Conservation (phyloP, 2,113 vertebrate species). For the Callospermophilus lateralis region DNA sequence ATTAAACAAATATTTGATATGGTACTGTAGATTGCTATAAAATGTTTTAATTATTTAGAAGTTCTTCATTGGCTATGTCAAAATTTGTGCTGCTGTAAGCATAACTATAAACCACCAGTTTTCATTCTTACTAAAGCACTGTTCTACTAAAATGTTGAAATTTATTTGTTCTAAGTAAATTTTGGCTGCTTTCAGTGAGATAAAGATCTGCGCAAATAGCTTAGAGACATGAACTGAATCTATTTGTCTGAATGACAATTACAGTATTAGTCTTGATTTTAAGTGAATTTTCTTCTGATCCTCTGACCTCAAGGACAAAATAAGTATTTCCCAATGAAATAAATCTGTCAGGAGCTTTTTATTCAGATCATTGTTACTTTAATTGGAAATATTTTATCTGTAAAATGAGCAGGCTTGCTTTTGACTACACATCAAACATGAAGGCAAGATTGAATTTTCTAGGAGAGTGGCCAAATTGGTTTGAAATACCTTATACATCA, state of each 20-base stretch:
- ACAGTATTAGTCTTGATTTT: slow-evolving; percentile 19
- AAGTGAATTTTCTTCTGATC: slow-evolving; percentile 32
- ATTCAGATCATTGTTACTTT: neutral
- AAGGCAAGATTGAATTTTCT: slow-evolving; percentile 47
- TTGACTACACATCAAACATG: slow-evolving; percentile 49
- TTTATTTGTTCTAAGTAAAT: neutral
- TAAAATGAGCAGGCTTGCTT: slow-evolving; percentile 12
- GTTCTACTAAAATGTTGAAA: slow-evolving; percentile 9
- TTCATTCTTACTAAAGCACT: neutral
- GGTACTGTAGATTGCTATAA: neutral
- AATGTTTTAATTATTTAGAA: slow-evolving; percentile 24
- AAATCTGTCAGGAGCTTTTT: slow-evolving; percentile 21
- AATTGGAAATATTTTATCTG: slow-evolving; percentile 46
- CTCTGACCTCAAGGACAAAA: neutral
- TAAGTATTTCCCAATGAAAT: slow-evolving; percentile 36
- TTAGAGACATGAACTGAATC: neutral
- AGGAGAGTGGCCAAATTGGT: neutral
- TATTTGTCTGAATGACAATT: slow-evolving; percentile 15
- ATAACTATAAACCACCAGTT: neutral
- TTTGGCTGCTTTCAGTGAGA: neutral
- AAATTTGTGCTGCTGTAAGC: neutral
- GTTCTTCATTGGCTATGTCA: neutral
- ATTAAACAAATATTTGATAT: slow-evolving; percentile 16
- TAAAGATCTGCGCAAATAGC: neutral
- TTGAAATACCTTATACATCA: slow-evolving; percentile 29